Conservation (phyloP, 2,113 vertebrate species). For the Oplegnathus fasciatus region DNA sequence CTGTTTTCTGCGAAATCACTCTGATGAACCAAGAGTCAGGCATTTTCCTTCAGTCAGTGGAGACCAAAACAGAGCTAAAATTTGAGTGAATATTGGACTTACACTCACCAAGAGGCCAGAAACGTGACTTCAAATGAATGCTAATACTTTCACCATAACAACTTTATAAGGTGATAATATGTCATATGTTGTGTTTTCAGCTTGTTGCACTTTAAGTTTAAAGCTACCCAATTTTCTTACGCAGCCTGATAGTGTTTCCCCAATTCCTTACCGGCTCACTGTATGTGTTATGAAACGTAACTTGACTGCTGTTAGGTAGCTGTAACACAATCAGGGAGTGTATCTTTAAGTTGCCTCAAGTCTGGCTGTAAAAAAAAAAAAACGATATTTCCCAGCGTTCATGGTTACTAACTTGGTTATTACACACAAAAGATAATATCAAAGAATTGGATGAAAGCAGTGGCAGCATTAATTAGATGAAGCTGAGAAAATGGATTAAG, state of each 20-base stretch:
- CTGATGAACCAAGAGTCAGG: no score
- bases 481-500: background rate
- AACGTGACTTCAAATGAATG: no score
- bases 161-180: no score
- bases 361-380: background rate
- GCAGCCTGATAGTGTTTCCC: background rate
- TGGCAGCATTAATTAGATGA: background rate
- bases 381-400: background rate
- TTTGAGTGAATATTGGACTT: background rate
- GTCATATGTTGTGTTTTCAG: background rate
- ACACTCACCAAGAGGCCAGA: background rate
- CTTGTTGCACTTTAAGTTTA: background rate
- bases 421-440: background rate
- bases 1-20: no score
- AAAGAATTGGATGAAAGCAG: background rate
- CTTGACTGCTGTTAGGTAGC: background rate
- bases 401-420: background rate
- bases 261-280: background rate
- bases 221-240: background rate
- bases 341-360: background rate
- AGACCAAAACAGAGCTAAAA: background rate
- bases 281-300: background rate
- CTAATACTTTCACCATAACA: no score
- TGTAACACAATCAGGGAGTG: background rate
- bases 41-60: no score